phyloP scores from a whole-genome alignment of 2,888 invertebrate species.

The Archips crataeganus region DNA sequence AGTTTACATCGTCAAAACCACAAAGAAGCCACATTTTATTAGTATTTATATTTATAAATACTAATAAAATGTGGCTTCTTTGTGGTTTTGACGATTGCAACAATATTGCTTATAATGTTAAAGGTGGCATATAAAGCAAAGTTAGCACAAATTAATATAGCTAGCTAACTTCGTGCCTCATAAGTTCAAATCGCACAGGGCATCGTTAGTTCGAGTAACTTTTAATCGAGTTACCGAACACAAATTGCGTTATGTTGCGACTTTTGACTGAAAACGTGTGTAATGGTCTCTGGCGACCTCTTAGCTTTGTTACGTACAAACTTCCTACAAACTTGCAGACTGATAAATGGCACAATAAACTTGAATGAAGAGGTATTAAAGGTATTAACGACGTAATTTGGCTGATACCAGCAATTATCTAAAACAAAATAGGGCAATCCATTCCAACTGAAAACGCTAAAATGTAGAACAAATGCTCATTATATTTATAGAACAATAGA shows the following conservation, averaged over 20 bases:
- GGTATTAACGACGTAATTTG: slow-evolving; percentile 17
- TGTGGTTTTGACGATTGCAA: not conserved
- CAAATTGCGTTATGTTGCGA: slow-evolving; percentile 22
- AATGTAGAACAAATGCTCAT: not conserved
- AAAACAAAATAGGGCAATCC: slow-evolving; percentile 20
- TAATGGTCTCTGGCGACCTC: slow-evolving; percentile 18
- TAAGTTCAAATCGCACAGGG: slow-evolving; percentile 22
- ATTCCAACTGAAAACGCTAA: not conserved
- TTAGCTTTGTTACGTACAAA: slow-evolving; percentile 12
- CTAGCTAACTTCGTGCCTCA: slow-evolving; percentile 9
- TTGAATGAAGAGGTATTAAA: slow-evolving; percentile 22
- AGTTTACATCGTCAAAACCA: too few species aligned
- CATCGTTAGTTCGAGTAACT: slow-evolving; percentile 33
- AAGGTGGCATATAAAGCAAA: not conserved
- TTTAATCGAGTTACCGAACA: slow-evolving; percentile 28
- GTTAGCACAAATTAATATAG: slow-evolving; percentile 1
- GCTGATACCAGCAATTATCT: slow-evolving; percentile 19
- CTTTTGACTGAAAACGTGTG: slow-evolving; percentile 27
- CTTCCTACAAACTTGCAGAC: slow-evolving; percentile 16
- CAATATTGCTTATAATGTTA: not conserved
- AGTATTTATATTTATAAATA: too few species aligned
- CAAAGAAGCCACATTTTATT: too few species aligned
- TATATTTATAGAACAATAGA: not conserved
- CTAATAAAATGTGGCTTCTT: too few species aligned
- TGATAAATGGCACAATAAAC: slow-evolving; percentile 28